Percentiles rank a stretch among this genome's conserved stretches.
Evolutionary conservation across 2,888 invertebrate species (phyloP).

Genomic region (Agrochola circellaris): DNA sequence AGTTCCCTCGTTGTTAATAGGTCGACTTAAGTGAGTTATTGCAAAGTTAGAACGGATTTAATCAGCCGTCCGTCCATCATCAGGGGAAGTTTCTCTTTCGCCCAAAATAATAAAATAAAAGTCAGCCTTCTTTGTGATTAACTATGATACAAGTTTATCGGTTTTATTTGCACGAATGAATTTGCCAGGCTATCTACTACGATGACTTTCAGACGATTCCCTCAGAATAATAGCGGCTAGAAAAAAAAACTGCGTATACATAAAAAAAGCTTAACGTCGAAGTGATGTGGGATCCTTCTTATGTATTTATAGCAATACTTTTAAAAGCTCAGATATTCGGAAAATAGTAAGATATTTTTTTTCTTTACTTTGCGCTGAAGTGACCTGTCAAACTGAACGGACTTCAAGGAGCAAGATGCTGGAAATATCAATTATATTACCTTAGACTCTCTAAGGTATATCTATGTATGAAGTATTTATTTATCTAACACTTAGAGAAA

Average conservation of each 20-base stretch:
- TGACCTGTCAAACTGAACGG: conserved; percentile 8
- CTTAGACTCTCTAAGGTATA: too few species aligned
- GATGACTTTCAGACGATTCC: conserved; percentile 24
- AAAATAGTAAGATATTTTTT: conserved; percentile 32
- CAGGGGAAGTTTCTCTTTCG: conserved; percentile 41
- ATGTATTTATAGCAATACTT: conserved; percentile 30
- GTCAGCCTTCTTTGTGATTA: conserved; percentile 39
- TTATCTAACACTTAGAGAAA: neutral
- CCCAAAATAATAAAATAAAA: conserved; percentile 55
- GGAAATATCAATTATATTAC: neutral
- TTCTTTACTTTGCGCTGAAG: conserved; percentile 10
- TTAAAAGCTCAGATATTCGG: conserved; percentile 13
- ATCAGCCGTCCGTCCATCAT: conserved; percentile 45
- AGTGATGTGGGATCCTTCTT: conserved; percentile 15
- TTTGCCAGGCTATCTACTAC: conserved; percentile 16
- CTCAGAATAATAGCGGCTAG: conserved; percentile 10
- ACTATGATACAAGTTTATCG: conserved; percentile 48
- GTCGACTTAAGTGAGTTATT: conserved; percentile 38
- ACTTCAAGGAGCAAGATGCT: conserved; percentile 1
- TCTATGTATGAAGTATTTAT: too few species aligned
- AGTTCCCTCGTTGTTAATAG: conserved; percentile 42
- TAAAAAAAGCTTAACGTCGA: conserved; percentile 19
- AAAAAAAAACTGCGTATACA: conserved; percentile 7
- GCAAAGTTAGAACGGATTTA: conserved; percentile 54
- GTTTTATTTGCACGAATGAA: conserved; percentile 49